Evolutionary conservation across 2,888 invertebrate species (phyloP), one percentile per base, ranked within the genome.

Genomic region (Eretmocerus hayati): DNA sequence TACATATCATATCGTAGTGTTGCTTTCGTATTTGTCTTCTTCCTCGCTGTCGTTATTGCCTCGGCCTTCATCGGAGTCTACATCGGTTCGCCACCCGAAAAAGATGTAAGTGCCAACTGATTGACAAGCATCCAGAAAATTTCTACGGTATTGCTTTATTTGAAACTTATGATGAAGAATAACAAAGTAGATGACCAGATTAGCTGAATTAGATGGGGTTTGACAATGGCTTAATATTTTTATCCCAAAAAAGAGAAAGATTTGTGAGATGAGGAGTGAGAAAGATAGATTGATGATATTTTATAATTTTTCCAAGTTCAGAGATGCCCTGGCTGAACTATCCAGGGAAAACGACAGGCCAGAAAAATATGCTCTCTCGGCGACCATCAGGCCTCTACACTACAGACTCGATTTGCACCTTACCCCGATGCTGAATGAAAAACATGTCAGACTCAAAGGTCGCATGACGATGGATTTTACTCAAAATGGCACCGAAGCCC

Each of bases 1-100:
- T 83, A 81, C 61, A 73, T 83, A 19, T 72, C 75, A 5, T 77
- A 80, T 33, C 77, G 77, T 49, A 81, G 79, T 59, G 77, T 80
- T n/a, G 57, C 66, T 13, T 56, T 62, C 38, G 55, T 60, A 9
- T 47, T 64, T 18, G 56, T 60, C 11, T 54, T 62, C 4, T 45
- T 64, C 23, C 51, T 68, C 30, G 58, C 67, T 4, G 53, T 59
- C 1, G 37, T 65, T 5, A 52, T 66, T 5, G 62, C 60, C 5
- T 63, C 62, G 1, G 67, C 64, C n/a, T 58, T 64, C 41, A 58
- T 67, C 26, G 68, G 65, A 13, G 64, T 61, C 43, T 61, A 65
- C 48, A 52, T 63, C 16, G 59, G 59, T n/a, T 58, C 64, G 2
- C 48, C 58, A n/a, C 58, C 61, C 1, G 56, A 56, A 15, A 58